A percentile compares a stretch with the other conserved stretches of the same genome.
These are phyloP conservation scores for Brachionus koreanus DNA, from an alignment of 1,140 invertebrate species.

Conservation along the genomic window DNA sequence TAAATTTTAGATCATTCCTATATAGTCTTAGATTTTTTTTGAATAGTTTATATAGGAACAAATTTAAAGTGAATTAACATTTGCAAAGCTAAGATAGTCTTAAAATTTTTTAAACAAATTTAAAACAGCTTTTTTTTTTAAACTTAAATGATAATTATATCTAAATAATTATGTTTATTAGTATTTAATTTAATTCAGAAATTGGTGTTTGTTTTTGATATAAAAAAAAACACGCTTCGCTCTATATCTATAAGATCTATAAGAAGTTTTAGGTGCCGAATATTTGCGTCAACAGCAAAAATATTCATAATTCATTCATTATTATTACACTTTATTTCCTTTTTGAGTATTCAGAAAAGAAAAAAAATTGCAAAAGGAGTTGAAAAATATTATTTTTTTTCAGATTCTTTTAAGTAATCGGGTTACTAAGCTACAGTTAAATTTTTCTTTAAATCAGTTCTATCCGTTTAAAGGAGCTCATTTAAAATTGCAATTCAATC, in stretches of 20 bases:
- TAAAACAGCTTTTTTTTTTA: background rate
- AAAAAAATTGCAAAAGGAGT: background rate
- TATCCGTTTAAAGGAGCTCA: background rate
- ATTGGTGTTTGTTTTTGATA: no score
- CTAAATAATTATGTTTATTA: no score
- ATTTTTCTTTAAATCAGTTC: background rate
- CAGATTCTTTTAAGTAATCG: background rate
- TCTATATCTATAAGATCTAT: no score
- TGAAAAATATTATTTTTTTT: background rate
- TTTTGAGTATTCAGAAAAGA: background rate
- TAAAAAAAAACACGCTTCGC: no score
- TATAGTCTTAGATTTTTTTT: background rate
- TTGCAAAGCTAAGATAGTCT: background rate
- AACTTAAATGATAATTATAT: background rate
- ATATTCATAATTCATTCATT: background rate
- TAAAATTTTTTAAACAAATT: background rate
- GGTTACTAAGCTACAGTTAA: background rate
- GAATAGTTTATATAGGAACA: background rate
- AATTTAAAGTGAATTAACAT: background rate
- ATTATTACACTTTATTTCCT: background rate
- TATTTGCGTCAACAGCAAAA: background rate
- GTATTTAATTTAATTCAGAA: no score
- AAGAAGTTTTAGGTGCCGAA: no score
- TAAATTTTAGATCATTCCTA: background rate
- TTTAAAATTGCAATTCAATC: background rate